These are phyloP conservation scores for Sinella curviseta DNA, from an alignment of 1,140 invertebrate genomes.

Conservation along the genomic window DNA sequence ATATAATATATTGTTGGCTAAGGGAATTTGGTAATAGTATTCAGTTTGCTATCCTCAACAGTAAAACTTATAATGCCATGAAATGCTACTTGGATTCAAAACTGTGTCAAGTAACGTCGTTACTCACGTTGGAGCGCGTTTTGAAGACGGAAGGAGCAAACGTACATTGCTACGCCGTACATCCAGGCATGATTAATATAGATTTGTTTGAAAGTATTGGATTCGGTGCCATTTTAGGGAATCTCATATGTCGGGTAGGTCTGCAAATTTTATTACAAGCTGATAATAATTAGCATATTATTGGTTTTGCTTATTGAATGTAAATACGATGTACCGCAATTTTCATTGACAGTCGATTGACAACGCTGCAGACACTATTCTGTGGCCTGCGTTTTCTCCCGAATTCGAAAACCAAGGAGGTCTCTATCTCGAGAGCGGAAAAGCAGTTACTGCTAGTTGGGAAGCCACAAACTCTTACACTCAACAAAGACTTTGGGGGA, in stretches of 20 bases:
- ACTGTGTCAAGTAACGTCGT: constrained; percentile 78
- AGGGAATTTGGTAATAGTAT: background rate
- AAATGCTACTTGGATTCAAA: constrained; percentile 81
- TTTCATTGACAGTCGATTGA: constrained; percentile 64
- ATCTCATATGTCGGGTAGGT: background rate
- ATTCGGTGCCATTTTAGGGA: background rate
- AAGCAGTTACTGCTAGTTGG: constrained; percentile 44
- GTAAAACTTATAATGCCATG: constrained; percentile 15
- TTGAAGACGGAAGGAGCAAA: constrained; percentile 59
- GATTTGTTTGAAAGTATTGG: constrained; percentile 28
- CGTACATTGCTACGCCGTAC: constrained; percentile 72
- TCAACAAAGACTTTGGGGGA: constrained; percentile 52
- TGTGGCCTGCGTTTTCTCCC: constrained; percentile 71
- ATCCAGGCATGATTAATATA: constrained; percentile 53
- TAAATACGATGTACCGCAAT: background rate
- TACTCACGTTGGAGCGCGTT: constrained; percentile 66
- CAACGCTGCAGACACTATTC: constrained; percentile 71
- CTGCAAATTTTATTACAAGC: background rate
- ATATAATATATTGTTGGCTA: background rate
- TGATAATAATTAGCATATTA: background rate
- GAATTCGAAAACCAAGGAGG: constrained; percentile 71
- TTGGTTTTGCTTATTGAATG: background rate
- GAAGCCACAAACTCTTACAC: constrained; percentile 50
- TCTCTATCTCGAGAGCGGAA: constrained; percentile 62
- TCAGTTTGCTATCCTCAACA: background rate